Evolutionary conservation across 2,888 invertebrate genomes (phyloP).

Genomic region (Therioaphis trifolii): DNA sequence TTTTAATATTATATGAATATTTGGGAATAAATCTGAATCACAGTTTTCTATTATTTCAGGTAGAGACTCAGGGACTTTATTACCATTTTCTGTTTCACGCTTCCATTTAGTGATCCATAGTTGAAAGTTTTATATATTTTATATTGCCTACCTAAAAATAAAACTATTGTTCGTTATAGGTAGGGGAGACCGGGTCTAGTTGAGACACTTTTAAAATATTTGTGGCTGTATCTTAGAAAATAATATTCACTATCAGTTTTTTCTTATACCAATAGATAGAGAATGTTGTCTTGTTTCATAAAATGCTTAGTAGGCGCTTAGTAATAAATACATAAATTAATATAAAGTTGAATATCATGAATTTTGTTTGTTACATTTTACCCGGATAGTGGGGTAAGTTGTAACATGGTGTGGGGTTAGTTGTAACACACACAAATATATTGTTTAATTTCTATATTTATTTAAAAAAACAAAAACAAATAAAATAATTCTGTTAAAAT

Average conservation of each 20-base stretch:
- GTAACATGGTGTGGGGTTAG: too few relatives aligned
- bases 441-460: neutral
- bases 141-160: too few relatives aligned
- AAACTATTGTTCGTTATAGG: too few relatives aligned
- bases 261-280: too few relatives aligned
- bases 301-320: too few relatives aligned
- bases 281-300: too few relatives aligned
- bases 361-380: neutral
- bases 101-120: neutral
- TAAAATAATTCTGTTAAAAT: neutral
- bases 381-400: neutral
- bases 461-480: neutral
- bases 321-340: neutral
- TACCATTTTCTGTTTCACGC: neutral
- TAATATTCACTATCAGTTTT: too few relatives aligned
- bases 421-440: neutral
- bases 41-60: neutral
- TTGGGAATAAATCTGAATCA: slow-evolving; percentile 28
- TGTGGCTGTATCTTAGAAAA: too few relatives aligned
- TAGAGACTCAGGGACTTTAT: neutral
- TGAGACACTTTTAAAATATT: too few relatives aligned
- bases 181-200: too few relatives aligned
- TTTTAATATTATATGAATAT: slow-evolving; percentile 5
- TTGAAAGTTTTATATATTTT: neutral
- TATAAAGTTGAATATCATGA: neutral